These are phyloP conservation scores for Trimorus sp. DNA, from an alignment of 2,888 invertebrate species.

Conservation along the genomic window DNA sequence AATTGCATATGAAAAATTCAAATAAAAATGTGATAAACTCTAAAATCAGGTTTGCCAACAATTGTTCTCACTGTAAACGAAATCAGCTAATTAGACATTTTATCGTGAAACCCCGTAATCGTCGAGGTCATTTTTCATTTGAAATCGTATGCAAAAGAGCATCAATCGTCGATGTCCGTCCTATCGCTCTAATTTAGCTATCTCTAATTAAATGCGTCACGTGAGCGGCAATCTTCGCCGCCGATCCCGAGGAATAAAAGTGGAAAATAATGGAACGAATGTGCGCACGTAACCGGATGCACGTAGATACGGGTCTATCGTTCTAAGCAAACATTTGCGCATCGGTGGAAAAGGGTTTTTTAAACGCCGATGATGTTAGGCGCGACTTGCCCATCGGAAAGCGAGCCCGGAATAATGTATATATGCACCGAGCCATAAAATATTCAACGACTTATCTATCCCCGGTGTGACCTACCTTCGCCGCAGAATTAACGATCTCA, in stretches of 20 bases:
- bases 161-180: slow-evolving; percentile 45
- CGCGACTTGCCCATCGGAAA: slow-evolving; percentile 42
- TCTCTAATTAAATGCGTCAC: slow-evolving; percentile 50
- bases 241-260: slow-evolving; percentile 30
- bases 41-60: too few relatives aligned
- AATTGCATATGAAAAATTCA: too few relatives aligned
- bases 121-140: slow-evolving; percentile 40
- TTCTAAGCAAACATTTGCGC: slow-evolving; percentile 66
- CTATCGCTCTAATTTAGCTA: slow-evolving; percentile 49
- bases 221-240: slow-evolving; percentile 31
- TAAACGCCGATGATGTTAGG: slow-evolving; percentile 48
- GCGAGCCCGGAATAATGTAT: slow-evolving; percentile 55
- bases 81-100: slow-evolving; percentile 9
- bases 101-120: slow-evolving; percentile 38
- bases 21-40: too few relatives aligned
- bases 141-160: slow-evolving; percentile 30
- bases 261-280: slow-evolving; percentile 53
- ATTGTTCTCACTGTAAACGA: not conserved
- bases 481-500: slow-evolving; percentile 75
- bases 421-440: slow-evolving; percentile 57
- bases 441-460: slow-evolving; percentile 61
- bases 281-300: slow-evolving; percentile 57
- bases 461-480: slow-evolving; percentile 63
- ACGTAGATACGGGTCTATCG: slow-evolving; percentile 61
- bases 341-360: slow-evolving; percentile 62